Evolutionary conservation across 2,113 vertebrate genomes (phyloP).

Genomic region (Laticauda laticaudata): DNA sequence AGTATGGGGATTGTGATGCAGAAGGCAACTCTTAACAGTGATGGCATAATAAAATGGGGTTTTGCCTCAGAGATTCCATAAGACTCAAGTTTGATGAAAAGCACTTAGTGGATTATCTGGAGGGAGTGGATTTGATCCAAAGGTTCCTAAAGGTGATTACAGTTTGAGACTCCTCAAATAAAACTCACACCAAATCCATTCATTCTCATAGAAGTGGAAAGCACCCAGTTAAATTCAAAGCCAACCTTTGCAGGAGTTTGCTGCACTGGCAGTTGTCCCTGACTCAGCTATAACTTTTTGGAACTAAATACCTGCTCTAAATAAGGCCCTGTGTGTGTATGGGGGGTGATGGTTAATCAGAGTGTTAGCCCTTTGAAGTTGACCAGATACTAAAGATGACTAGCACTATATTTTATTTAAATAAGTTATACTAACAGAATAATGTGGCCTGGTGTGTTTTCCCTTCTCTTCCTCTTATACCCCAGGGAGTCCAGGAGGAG

Average conservation of each 20-base stretch:
- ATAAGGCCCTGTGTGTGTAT: no score
- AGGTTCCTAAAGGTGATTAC: background rate
- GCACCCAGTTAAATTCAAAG: background rate
- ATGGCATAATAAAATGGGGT: background rate
- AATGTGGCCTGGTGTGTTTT: background rate
- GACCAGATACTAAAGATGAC: background rate
- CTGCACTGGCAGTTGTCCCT: background rate
- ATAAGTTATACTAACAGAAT: background rate
- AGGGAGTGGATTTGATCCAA: background rate
- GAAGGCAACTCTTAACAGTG: background rate
- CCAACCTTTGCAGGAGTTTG: background rate
- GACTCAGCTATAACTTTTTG: background rate
- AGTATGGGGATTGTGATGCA: background rate
- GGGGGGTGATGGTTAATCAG: background rate
- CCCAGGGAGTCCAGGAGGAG: background rate
- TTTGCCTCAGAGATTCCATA: background rate
- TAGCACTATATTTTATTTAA: background rate
- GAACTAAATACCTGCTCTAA: background rate
- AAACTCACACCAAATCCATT: background rate
- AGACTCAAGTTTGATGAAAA: background rate
- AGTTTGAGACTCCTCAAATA: background rate
- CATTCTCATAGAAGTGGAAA: background rate
- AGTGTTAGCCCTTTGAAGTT: background rate
- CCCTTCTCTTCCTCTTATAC: background rate
- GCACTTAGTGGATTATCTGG: background rate